Evolutionary conservation across 2,888 invertebrate species (phyloP), one percentile per base, ranked within the genome.

Genomic region (Tanaodytes sp.): DNA sequence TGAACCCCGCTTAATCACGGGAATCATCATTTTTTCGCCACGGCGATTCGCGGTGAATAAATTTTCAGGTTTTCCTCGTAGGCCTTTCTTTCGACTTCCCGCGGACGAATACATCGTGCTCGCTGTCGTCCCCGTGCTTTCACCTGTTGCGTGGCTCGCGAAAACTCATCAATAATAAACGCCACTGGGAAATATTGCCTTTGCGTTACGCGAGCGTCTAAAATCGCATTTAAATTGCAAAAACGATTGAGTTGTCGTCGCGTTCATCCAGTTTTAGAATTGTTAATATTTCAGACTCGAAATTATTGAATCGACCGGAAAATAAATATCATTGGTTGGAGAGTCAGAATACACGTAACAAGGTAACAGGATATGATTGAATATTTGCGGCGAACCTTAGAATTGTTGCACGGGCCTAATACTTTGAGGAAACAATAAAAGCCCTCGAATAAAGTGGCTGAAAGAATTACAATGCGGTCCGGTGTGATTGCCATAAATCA

Each of bases 81-180:
- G 27, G n/a, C n/a, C n/a, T n/a, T n/a, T n/a, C n/a, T n/a, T 48
- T 48, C 55, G 43, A 36, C 30, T 55, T 43, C 48, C 40, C 57
- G 30, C 27, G 6, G 12, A 12, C 37, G 39, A 48, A 66, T 59
- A 42, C 54, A 59, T 59, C 59, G 48, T 66, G n/a, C 48, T 59
- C 20, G 14, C n/a, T 39, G 57, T 58, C 46, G 19, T 27, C 14
- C 30, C 42, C 31, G n/a, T 49, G 61, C 66, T 67, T 67, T 67
- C 66, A 67, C 61, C 66, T 67, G 66, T 67, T 67, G 66, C 66
- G 39, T 30, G 46, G n/a, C n/a, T 61, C 19, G 37, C 59, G 46
- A 16, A 39, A 54, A 62, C 67, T 45, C 67, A 57, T 61, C 67
- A 51, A 67, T 62, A 61, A 51, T 55, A 43, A 55, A 61, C 30